A percentile compares a stretch with the other conserved stretches of the same genome.
These are phyloP conservation scores for Thinocorus orbignyianus DNA, from an alignment of 2,113 vertebrate species.

Conservation along the genomic window DNA sequence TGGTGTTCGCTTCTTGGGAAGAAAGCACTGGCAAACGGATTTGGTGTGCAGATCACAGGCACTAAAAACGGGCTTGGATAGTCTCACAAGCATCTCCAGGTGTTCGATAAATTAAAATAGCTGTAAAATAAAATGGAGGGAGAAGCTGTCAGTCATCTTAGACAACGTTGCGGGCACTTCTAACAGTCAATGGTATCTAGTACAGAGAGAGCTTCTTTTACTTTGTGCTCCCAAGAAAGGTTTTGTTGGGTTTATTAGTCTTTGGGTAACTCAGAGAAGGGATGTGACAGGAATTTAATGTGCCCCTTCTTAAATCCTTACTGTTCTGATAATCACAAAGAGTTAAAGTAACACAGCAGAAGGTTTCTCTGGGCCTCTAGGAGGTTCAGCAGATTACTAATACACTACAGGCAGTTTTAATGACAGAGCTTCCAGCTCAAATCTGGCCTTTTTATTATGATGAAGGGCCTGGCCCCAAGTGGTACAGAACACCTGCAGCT, in stretches of 20 bases:
- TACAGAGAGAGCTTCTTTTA: constrained; percentile 4
- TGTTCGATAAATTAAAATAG: background rate
- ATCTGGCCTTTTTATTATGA: constrained; percentile 65
- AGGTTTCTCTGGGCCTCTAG: constrained; percentile 59
- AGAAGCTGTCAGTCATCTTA: constrained; percentile 38
- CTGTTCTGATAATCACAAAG: constrained; percentile 41
- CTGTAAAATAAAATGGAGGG: constrained; percentile 29
- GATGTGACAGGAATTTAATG: constrained; percentile 48
- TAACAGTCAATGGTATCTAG: background rate
- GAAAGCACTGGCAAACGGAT: background rate
- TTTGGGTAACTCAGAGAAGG: constrained; percentile 17
- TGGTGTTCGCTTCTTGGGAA: background rate
- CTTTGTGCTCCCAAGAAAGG: constrained; percentile 36
- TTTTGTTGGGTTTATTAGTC: constrained; percentile 50
- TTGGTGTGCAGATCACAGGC: background rate
- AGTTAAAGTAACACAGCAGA: constrained; percentile 49
- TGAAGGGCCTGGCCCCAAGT: constrained; percentile 65
- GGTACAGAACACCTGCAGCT: constrained; percentile 69
- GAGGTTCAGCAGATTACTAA: constrained; percentile 54
- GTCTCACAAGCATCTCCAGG: constrained; percentile 31
- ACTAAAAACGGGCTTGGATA: background rate
- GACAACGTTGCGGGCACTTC: constrained; percentile 24
- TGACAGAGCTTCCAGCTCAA: constrained; percentile 64
- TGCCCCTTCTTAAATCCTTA: constrained; percentile 22
- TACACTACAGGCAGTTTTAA: constrained; percentile 62